Percentiles rank a stretch among this genome's conserved stretches.
Conservation (phyloP, 2,888 invertebrate species). For the Escarpia spicata region DNA sequence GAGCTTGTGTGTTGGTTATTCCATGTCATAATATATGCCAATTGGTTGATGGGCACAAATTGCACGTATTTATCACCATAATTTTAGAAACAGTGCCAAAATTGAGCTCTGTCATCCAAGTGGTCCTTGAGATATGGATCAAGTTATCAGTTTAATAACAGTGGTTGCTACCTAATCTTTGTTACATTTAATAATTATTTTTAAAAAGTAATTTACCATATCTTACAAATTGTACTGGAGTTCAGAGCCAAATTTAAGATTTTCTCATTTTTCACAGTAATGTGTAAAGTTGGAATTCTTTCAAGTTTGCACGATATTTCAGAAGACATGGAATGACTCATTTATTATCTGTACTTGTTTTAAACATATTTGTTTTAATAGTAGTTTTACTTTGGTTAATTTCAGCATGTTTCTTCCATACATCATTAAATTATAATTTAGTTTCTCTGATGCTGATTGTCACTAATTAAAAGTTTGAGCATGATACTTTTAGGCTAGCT, state of each 20-base stretch:
- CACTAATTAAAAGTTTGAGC: constrained; percentile 2
- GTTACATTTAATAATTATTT: not conserved
- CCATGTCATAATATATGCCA: not conserved
- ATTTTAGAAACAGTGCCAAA: not conserved
- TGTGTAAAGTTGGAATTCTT: not conserved
- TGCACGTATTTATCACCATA: not conserved
- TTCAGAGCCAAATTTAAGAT: not conserved
- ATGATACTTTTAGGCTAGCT: not conserved
- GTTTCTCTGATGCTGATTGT: not conserved
- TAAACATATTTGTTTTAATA: not conserved
- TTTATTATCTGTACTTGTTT: not conserved
- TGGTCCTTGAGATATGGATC: not conserved
- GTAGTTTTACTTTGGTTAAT: not conserved
- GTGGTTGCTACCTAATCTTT: not conserved
- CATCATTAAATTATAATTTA: not conserved
- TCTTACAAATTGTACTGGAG: not conserved
- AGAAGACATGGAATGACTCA: not conserved
- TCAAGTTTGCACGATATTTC: not conserved
- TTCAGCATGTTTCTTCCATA: not conserved
- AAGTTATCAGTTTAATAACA: not conserved
- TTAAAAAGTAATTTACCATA: not conserved
- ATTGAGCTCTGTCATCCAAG: not conserved
- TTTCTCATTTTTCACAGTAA: not conserved
- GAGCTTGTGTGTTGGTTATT: not conserved
- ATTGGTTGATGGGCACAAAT: not conserved